A percentile compares a stretch with the other conserved stretches of the same genome.
These are phyloP conservation scores for Phyllostomus discolor DNA, from an alignment of 2,113 vertebrate genomes.

Conservation along the genomic window DNA sequence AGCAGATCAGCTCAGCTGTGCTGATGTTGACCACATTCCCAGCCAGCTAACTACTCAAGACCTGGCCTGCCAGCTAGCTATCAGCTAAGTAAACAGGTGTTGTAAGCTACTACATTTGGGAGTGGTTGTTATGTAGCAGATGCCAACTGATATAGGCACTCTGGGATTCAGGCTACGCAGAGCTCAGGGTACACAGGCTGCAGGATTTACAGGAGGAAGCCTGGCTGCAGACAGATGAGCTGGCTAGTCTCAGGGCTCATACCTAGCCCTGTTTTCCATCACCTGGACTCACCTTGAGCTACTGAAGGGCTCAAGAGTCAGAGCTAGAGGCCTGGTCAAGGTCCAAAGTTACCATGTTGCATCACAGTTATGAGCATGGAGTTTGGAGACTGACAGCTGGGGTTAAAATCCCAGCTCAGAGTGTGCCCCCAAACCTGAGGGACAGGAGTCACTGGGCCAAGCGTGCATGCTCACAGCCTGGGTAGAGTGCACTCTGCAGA, in stretches of 20 bases:
- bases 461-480: no score
- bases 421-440: no score
- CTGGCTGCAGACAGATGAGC: neutral
- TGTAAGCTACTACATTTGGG: neutral
- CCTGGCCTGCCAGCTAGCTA: neutral
- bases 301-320: neutral
- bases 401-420: no score
- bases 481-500: no score
- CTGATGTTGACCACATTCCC: neutral
- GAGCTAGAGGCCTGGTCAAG: neutral
- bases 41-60: no score
- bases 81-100: fast-evolving
- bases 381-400: neutral
- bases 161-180: neutral
- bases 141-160: neutral
- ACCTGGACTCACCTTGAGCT: no score
- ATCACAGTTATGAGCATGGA: fast-evolving
- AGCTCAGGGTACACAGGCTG: neutral
- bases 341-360: neutral
- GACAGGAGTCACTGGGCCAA: no score
- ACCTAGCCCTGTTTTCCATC: neutral
- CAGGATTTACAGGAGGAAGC: neutral
- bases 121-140: neutral
- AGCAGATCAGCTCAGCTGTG: neutral
- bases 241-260: neutral